Evolutionary conservation across 1,140 invertebrate genomes (phyloP).

Genomic region (Rhagoletis zephyria): DNA sequence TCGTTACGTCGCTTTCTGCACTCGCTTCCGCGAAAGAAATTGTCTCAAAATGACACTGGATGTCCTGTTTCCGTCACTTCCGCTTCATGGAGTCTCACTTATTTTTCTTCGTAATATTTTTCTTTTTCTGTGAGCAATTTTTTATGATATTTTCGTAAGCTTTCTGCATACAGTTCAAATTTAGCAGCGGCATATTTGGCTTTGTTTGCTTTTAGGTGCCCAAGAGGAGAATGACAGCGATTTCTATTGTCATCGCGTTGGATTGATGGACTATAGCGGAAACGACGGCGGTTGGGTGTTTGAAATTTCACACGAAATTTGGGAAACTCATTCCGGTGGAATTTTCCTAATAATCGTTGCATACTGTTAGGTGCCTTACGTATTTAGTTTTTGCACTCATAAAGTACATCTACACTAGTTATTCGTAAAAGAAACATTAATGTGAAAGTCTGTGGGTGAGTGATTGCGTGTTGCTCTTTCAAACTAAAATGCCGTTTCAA

Average conservation of each 20-base stretch:
- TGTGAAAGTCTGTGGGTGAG: no score
- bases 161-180: not conserved
- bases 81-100: not conserved
- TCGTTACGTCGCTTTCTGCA: no score
- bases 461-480: no score
- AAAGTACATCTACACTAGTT: no score
- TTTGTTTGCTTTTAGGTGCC: not conserved
- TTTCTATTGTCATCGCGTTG: not conserved
- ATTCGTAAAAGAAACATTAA: no score
- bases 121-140: not conserved
- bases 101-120: no score
- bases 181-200: not conserved
- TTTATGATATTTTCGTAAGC: not conserved
- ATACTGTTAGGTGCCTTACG: no score
- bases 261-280: not conserved
- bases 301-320: no score
- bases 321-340: no score
- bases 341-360: no score
- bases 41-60: conserved; percentile 25
- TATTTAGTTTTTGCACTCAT: no score
- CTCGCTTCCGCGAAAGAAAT: not conserved
- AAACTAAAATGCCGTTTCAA: no score
- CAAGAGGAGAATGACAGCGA: not conserved
- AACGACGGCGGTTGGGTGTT: not conserved
- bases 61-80: conserved; percentile 34